Percentiles rank a stretch among this genome's conserved stretches.
Evolutionary conservation across 2,888 invertebrate species (phyloP).

Genomic region (Agonopterix alstromeriana): DNA sequence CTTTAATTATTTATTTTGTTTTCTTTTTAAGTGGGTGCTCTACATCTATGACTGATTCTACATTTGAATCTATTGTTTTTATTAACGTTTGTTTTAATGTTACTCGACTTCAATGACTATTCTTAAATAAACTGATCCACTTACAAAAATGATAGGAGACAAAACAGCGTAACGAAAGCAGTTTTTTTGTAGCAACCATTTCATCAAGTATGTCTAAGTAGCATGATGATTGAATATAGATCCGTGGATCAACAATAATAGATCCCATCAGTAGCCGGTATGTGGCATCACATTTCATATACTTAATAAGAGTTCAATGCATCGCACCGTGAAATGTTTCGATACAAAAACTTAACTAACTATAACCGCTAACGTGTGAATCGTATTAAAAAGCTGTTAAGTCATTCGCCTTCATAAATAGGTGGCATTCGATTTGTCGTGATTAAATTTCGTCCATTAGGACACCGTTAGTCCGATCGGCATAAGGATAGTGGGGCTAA

Average conservation of each 20-base stretch:
- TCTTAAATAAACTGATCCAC: not conserved
- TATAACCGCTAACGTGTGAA: constrained; percentile 76
- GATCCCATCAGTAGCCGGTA: constrained; percentile 70
- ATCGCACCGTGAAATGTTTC: constrained; percentile 74
- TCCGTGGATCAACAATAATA: constrained; percentile 74
- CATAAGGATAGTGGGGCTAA: constrained; percentile 55
- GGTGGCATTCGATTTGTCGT: constrained; percentile 75
- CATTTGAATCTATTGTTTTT: too few species aligned
- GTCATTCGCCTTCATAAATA: constrained; percentile 75
- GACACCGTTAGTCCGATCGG: constrained; percentile 61
- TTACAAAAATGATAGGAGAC: constrained; percentile 30
- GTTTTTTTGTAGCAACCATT: constrained; percentile 41
- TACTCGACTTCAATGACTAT: too few species aligned
- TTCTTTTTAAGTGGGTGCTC: constrained; percentile 18
- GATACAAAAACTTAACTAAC: constrained; percentile 74
- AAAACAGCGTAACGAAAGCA: constrained; percentile 40
- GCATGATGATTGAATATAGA: constrained; percentile 72
- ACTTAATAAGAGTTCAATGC: constrained; percentile 74
- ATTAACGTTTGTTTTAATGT: too few species aligned
- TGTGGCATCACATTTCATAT: constrained; percentile 74
- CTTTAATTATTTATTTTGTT: constrained; percentile 39
- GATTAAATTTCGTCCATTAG: constrained; percentile 74
- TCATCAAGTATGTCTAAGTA: constrained; percentile 43
- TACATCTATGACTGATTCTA: too few species aligned
- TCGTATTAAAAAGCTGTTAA: constrained; percentile 76